Conservation (phyloP, 2,113 vertebrate species). For the Triplophysa dalaica region DNA sequence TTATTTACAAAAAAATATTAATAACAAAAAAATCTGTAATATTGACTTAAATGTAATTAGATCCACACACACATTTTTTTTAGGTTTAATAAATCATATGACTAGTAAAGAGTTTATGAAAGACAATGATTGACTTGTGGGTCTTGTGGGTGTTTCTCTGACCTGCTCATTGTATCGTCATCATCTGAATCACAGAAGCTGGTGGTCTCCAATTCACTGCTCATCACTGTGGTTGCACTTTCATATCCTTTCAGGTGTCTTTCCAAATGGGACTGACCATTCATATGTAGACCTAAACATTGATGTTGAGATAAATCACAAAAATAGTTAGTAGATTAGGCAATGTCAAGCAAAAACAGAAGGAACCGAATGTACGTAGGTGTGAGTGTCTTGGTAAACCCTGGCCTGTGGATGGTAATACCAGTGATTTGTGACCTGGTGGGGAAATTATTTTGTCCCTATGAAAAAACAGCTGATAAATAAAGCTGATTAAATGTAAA, state of each 20-base stretch:
- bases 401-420: too few relatives aligned
- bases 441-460: too few relatives aligned
- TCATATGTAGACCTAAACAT: constrained; percentile 69
- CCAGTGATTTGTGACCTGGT: too few relatives aligned
- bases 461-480: too few relatives aligned
- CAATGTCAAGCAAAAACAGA: too few relatives aligned
- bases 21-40: background rate
- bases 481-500: too few relatives aligned
- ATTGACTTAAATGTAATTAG: background rate
- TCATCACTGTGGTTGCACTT: constrained; percentile 86
- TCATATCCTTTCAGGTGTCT: constrained; percentile 86
- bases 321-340: too few relatives aligned
- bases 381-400: too few relatives aligned
- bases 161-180: constrained; percentile 90
- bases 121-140: too few relatives aligned
- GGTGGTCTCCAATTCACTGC: constrained; percentile 88
- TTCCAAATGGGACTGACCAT: constrained; percentile 79
- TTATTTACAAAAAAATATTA: constrained; percentile 46
- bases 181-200: constrained; percentile 89
- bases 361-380: too few relatives aligned
- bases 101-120: too few relatives aligned
- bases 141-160: background rate
- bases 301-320: too few relatives aligned
- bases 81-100: background rate
- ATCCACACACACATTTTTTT: background rate